Percentiles rank a stretch among this genome's conserved stretches.
Conservation (phyloP, 2,113 vertebrate genomes). For the Neotoma lepida region DNA sequence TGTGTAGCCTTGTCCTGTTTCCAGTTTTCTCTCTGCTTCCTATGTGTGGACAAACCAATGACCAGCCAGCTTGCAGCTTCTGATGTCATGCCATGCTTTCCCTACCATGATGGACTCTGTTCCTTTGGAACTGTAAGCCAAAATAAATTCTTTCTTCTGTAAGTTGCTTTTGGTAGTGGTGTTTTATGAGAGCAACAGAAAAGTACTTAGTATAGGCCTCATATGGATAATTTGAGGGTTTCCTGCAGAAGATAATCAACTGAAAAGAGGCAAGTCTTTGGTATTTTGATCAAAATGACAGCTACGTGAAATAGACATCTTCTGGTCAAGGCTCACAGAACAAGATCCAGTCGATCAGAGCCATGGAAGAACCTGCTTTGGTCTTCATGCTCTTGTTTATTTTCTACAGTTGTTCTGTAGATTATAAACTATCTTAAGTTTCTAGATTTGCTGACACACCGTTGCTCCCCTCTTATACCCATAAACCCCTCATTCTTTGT, state of each 20-base stretch:
- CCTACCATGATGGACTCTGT: neutral
- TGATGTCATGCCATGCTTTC: neutral
- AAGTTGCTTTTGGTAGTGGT: neutral
- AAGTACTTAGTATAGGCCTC: neutral
- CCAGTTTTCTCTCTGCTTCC: neutral
- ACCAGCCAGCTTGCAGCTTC: neutral
- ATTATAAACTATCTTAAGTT: neutral
- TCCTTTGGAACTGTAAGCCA: neutral
- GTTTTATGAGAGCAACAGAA: neutral
- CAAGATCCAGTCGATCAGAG: neutral
- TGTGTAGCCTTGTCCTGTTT: neutral
- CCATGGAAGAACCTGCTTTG: neutral
- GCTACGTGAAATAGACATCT: neutral
- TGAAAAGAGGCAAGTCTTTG: neutral
- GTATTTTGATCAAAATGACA: slow-evolving; percentile 23
- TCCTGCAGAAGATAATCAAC: neutral
- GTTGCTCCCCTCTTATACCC: neutral
- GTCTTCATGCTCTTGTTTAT: neutral
- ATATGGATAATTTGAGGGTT: neutral
- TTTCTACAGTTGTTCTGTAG: neutral
- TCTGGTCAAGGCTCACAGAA: neutral
- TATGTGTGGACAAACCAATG: neutral
- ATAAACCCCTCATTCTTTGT: neutral
- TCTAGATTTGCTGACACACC: neutral
- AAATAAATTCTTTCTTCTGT: neutral